These are phyloP conservation scores for Argyra leucocephala DNA, from an alignment of 2,888 invertebrate genomes.

Conservation along the genomic window DNA sequence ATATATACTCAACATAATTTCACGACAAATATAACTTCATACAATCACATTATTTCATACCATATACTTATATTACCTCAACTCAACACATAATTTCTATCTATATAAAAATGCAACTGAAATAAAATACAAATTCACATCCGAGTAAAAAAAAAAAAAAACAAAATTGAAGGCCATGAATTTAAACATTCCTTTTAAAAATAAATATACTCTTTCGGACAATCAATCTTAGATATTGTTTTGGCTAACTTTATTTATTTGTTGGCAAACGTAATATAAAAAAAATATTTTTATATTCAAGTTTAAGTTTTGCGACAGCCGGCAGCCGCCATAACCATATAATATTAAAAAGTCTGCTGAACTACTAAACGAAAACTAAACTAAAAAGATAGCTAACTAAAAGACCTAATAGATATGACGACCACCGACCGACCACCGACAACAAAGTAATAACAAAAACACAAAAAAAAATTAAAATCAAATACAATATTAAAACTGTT, in stretches of 20 bases:
- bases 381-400: too few species aligned
- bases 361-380: background rate
- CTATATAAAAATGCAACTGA: too few species aligned
- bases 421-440: too few species aligned
- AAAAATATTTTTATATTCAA: background rate
- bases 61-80: too few species aligned
- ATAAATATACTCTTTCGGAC: constrained; percentile 1
- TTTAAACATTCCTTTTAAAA: background rate
- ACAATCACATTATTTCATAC: too few species aligned
- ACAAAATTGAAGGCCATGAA: background rate
- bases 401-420: too few species aligned
- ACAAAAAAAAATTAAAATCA: too few species aligned
- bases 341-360: background rate
- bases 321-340: background rate
- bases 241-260: constrained; percentile 4
- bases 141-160: background rate
- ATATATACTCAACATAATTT: too few species aligned
- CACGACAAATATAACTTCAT: too few species aligned
- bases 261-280: background rate
- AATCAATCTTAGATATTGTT: constrained; percentile 6
- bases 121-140: too few species aligned
- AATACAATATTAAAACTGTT: background rate
- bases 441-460: too few species aligned
- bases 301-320: constrained; percentile 1
- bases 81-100: too few species aligned